Conservation (phyloP, 2,113 vertebrate genomes). For the Dasypus novemcinctus region DNA sequence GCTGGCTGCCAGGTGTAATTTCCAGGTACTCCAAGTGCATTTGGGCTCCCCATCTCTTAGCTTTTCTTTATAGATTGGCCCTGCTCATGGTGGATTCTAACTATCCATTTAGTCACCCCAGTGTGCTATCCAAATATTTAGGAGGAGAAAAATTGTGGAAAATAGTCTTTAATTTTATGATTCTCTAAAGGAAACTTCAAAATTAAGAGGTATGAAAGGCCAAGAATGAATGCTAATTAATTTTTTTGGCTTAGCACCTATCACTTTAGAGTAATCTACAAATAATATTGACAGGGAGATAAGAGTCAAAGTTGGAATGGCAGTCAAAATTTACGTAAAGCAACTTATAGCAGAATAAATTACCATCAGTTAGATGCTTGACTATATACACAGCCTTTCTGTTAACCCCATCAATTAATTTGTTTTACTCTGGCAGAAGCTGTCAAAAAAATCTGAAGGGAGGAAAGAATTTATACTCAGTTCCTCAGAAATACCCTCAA, state of each 20-base stretch:
- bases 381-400: background rate
- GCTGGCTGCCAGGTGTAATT: slow-evolving; percentile 80
- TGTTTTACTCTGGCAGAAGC: background rate
- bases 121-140: slow-evolving; percentile 74
- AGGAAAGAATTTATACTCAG: slow-evolving; percentile 5
- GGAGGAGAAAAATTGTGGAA: slow-evolving; percentile 62
- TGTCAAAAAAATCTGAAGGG: background rate
- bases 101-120: slow-evolving; percentile 53
- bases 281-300: slow-evolving; percentile 40
- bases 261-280: slow-evolving; percentile 31
- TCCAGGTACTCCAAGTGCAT: slow-evolving; percentile 77
- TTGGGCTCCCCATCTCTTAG: slow-evolving; percentile 52
- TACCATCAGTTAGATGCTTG: background rate
- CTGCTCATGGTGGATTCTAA: slow-evolving; percentile 19
- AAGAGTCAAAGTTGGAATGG: slow-evolving; percentile 37
- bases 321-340: slow-evolving; percentile 30
- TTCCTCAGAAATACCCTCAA: background rate
- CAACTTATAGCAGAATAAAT: slow-evolving; percentile 40
- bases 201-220: slow-evolving; percentile 56
- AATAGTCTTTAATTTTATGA: slow-evolving; percentile 68
- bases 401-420: background rate
- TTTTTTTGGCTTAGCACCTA: slow-evolving; percentile 57
- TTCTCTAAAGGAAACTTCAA: slow-evolving; percentile 53
- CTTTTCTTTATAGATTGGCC: slow-evolving; percentile 67
- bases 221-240: background rate